These are phyloP conservation scores for Stomorhina lunata DNA, from an alignment of 2,888 invertebrate genomes.

Conservation along the genomic window DNA sequence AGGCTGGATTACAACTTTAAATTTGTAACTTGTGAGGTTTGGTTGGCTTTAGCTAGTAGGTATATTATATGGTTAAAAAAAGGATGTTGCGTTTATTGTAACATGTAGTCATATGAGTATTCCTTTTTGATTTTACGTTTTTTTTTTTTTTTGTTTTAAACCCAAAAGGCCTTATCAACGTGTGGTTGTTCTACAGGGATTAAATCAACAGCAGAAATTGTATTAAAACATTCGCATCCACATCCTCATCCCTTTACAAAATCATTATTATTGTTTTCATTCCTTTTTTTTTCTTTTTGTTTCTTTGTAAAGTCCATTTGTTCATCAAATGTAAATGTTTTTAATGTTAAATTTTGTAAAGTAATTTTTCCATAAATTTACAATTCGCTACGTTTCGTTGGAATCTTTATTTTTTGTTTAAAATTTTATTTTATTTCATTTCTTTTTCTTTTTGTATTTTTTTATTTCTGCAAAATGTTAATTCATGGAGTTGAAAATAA, in stretches of 20 bases:
- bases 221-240: conserved; percentile 17
- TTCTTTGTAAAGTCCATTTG: conserved; percentile 45
- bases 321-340: conserved; percentile 35
- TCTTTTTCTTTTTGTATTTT: not conserved
- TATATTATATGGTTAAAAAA: not conserved
- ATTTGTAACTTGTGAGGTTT: conserved; percentile 32
- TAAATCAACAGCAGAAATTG: conserved; percentile 45
- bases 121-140: not conserved
- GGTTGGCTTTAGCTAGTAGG: conserved; percentile 13
- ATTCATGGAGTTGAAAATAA: conserved; percentile 46
- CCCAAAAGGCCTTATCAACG: conserved; percentile 59
- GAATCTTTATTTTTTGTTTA: not conserved
- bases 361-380: conserved; percentile 68
- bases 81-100: conserved; percentile 37
- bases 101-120: not conserved
- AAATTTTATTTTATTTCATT: not conserved
- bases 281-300: not conserved
- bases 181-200: conserved; percentile 46
- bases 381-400: conserved; percentile 69
- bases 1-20: conserved; percentile 30
- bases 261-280: not conserved
- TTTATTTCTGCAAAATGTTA: conserved; percentile 39
- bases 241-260: not conserved
- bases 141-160: conserved; percentile 31
- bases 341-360: conserved; percentile 44